A percentile compares a stretch with the other conserved stretches of the same genome.
Evolutionary conservation across 2,888 invertebrate genomes (phyloP).

Genomic region (Hermodice carunculata): DNA sequence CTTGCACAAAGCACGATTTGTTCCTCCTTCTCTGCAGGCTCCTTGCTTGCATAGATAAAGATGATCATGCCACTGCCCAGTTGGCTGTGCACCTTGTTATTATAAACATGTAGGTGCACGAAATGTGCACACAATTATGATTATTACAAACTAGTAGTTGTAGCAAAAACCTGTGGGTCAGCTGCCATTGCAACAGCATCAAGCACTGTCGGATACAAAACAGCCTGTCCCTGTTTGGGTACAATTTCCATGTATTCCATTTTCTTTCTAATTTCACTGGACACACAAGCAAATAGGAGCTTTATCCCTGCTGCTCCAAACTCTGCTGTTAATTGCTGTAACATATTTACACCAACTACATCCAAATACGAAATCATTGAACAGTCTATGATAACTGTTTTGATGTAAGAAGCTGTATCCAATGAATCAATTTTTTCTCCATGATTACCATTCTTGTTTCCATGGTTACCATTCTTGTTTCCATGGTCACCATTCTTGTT

Average conservation of each 20-base stretch:
- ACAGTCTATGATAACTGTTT: constrained; percentile 54
- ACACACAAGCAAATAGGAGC: constrained; percentile 49
- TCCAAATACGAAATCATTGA: constrained; percentile 59
- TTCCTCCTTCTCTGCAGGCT: too few species aligned
- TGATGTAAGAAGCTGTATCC: not conserved
- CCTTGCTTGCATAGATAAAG: too few species aligned
- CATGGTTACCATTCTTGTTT: too few species aligned
- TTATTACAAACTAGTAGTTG: too few species aligned
- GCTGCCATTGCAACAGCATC: constrained; percentile 22
- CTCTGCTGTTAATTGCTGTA: constrained; percentile 46
- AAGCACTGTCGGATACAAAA: constrained; percentile 17
- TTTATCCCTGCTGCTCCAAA: constrained; percentile 40
- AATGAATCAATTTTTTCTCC: not conserved
- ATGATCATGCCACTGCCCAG: too few species aligned
- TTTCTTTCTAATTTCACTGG: constrained; percentile 38
- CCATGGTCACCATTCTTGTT: too few species aligned
- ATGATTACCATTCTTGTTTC: not conserved
- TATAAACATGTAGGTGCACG: too few species aligned
- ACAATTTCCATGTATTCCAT: constrained; percentile 41
- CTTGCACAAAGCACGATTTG: too few species aligned
- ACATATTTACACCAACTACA: constrained; percentile 50
- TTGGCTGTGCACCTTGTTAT: too few species aligned
- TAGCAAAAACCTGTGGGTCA: too few species aligned
- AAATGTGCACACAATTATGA: too few species aligned
- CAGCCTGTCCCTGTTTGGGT: not conserved